Conservation (phyloP, 2,113 vertebrate genomes). For the Cavia porcellus region DNA sequence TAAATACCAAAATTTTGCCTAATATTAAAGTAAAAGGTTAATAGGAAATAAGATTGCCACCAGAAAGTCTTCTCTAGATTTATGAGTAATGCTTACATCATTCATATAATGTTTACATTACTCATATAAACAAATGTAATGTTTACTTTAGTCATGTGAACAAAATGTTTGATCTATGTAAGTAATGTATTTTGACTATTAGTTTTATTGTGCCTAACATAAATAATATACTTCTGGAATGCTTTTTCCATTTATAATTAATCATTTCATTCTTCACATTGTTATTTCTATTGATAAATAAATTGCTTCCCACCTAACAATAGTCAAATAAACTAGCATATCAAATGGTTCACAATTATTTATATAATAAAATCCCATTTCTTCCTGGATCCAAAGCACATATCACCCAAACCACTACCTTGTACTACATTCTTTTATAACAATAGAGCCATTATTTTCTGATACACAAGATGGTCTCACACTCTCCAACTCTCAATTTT, state of each 20-base stretch:
- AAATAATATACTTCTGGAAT: conserved; percentile 1
- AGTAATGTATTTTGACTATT: not conserved
- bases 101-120: no score
- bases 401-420: not conserved
- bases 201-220: not conserved
- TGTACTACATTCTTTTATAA: not conserved
- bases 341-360: not conserved
- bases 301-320: conserved; percentile 7
- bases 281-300: conserved; percentile 53
- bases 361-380: not conserved
- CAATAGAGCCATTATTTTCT: not conserved
- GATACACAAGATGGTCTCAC: not conserved
- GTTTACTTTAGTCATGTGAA: not conserved
- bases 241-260: conserved; percentile 39
- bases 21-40: not conserved
- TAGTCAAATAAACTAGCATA: not conserved
- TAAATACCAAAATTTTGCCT: not conserved
- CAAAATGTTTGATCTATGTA: not conserved
- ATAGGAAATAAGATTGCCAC: not conserved
- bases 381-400: not conserved
- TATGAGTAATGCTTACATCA: not conserved
- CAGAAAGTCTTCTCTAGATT: not conserved
- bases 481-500: not conserved
- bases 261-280: not conserved
- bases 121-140: conserved; percentile 7